Conservation (phyloP, 1,140 invertebrate species). For the Nephila pilipes region DNA sequence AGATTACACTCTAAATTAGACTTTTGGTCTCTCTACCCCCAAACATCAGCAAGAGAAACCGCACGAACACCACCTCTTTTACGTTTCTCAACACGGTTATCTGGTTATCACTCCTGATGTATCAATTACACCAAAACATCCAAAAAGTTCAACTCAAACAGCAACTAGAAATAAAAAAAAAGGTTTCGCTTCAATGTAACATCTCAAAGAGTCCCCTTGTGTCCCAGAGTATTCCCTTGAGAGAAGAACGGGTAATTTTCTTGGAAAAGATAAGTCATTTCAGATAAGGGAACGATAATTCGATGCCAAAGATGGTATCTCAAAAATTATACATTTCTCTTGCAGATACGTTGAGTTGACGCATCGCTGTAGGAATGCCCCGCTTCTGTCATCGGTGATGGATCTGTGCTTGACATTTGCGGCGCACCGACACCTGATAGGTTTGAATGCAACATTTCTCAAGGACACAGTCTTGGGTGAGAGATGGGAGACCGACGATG, state of each 20-base stretch:
- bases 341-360: background rate
- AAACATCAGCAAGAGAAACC: too few species aligned
- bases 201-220: background rate
- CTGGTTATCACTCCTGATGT: too few species aligned
- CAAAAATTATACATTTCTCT: background rate
- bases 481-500: background rate
- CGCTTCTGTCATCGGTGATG: background rate
- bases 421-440: slow-evolving; percentile 3
- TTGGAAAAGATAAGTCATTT: background rate
- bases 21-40: too few species aligned
- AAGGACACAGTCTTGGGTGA: background rate
- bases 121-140: too few species aligned
- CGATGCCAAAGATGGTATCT: slow-evolving; percentile 27
- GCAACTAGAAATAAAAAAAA: background rate
- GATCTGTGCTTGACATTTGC: slow-evolving; percentile 9
- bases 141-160: too few species aligned
- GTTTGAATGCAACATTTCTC: background rate
- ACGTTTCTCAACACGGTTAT: too few species aligned
- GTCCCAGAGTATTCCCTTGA: background rate
- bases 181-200: background rate
- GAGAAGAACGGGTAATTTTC: background rate
- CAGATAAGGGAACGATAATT: background rate
- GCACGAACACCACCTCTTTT: too few species aligned
- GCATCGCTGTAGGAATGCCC: too few species aligned
- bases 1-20: too few species aligned